Evolutionary conservation across 2,888 invertebrate genomes (phyloP).

Genomic region (Andrena hattorfiana): DNA sequence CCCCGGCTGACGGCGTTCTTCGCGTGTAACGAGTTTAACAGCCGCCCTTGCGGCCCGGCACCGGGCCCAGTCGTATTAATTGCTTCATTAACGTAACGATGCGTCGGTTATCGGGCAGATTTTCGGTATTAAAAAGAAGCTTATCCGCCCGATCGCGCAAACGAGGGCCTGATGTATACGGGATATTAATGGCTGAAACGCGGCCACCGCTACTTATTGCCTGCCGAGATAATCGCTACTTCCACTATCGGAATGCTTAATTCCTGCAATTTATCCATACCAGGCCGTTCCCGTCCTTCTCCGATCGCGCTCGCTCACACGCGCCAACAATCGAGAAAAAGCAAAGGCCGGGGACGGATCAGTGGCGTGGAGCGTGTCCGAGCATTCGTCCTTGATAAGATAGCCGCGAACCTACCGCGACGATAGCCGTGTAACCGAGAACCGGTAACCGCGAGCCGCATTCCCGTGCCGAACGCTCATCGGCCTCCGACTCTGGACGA

Average conservation of each 20-base stretch:
- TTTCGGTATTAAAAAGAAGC: conserved; percentile 55
- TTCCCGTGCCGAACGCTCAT: conserved; percentile 74
- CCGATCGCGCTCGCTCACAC: conserved; percentile 12
- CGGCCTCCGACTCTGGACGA: conserved; percentile 11
- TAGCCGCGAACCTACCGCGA: conserved; percentile 69
- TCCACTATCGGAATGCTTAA: conserved; percentile 62
- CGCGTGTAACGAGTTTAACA: conserved; percentile 48
- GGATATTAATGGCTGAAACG: conserved; percentile 54
- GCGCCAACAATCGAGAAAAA: conserved; percentile 41
- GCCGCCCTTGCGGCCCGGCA: conserved; percentile 7
- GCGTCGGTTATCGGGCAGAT: conserved; percentile 57
- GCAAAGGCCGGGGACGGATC: conserved; percentile 57
- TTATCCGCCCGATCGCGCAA: conserved; percentile 58
- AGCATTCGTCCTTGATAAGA: conserved; percentile 77
- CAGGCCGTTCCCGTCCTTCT: conserved; percentile 31
- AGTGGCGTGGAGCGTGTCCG: conserved; percentile 63
- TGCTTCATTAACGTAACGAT: conserved; percentile 66
- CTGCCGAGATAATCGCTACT: conserved; percentile 45
- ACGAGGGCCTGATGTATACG: conserved; percentile 47
- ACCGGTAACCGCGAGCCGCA: conserved; percentile 72
- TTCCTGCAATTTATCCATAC: conserved; percentile 62
- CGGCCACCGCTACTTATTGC: conserved; percentile 43
- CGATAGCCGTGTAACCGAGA: conserved; percentile 69
- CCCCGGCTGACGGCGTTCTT: conserved; percentile 29
- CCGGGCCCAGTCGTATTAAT: conserved; percentile 55